phyloP scores from a whole-genome alignment of 37 sponge, comb jelly and placozoan species.

The Aplysina aerophoba region DNA sequence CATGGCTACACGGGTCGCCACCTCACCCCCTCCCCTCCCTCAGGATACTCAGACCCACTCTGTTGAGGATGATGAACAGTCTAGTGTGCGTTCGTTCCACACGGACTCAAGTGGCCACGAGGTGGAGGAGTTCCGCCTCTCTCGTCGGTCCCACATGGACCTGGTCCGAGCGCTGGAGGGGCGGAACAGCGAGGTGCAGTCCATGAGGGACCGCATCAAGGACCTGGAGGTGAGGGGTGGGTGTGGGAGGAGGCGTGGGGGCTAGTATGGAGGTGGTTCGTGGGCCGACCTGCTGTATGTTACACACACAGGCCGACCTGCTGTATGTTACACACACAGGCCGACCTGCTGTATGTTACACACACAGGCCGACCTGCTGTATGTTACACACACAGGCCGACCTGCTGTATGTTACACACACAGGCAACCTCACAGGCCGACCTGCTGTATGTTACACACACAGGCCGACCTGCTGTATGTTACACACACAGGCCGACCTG shows the following conservation, averaged over 20 bases:
- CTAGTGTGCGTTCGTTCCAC: slow-evolving; percentile 1
- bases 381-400: too few relatives aligned
- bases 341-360: too few relatives aligned
- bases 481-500: too few relatives aligned
- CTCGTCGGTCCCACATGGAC: slow-evolving; percentile 14
- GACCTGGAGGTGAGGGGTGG: slow-evolving; percentile 10
- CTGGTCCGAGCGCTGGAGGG: slow-evolving; percentile 6
- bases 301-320: too few relatives aligned
- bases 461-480: too few relatives aligned
- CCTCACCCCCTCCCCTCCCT: background rate
- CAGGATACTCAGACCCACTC: background rate
- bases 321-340: too few relatives aligned
- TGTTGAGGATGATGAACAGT: background rate
- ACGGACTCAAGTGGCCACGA: slow-evolving; percentile 22
- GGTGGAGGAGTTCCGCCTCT: slow-evolving; percentile 26
- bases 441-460: too few relatives aligned
- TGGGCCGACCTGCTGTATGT: too few relatives aligned
- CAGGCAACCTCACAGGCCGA: too few relatives aligned
- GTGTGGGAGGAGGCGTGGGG: background rate
- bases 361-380: too few relatives aligned
- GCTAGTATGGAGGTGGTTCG: background rate
- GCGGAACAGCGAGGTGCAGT: background rate
- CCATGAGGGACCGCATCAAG: background rate
- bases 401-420: too few relatives aligned
- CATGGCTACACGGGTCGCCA: background rate